These are phyloP conservation scores for Heliconius melpomene DNA, from an alignment of 1,140 invertebrate species.

Conservation along the genomic window DNA sequence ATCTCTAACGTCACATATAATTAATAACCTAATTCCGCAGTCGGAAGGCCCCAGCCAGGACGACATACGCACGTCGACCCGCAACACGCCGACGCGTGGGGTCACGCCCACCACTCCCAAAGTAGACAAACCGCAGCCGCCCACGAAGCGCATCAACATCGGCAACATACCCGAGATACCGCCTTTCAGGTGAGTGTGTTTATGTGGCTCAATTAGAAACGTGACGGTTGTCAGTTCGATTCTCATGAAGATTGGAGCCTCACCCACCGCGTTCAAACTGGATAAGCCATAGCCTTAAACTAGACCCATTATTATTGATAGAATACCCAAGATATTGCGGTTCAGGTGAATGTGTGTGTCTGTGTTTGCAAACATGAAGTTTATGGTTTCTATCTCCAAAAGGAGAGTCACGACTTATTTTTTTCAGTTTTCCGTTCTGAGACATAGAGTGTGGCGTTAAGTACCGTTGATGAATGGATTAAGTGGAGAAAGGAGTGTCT, in stretches of 20 bases:
- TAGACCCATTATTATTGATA: too few relatives aligned
- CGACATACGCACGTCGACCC: conserved; percentile 48
- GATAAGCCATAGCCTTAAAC: too few relatives aligned
- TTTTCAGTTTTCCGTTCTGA: too few relatives aligned
- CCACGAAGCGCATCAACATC: conserved; percentile 61
- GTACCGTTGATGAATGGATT: background rate
- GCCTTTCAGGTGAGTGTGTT: conserved; percentile 65
- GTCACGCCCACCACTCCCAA: conserved; percentile 59
- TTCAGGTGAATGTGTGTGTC: background rate
- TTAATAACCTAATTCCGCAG: conserved; percentile 28
- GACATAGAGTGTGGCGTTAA: too few relatives aligned
- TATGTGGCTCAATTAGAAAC: too few relatives aligned
- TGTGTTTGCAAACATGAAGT: background rate
- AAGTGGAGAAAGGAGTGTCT: background rate
- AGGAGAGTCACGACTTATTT: too few relatives aligned
- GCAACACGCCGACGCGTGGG: conserved; percentile 34
- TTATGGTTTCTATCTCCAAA: too few relatives aligned
- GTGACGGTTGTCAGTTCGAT: too few relatives aligned
- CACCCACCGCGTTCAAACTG: too few relatives aligned
- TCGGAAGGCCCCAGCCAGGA: conserved; percentile 63
- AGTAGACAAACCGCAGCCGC: conserved; percentile 39
- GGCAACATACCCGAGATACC: conserved; percentile 75
- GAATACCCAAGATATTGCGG: too few relatives aligned
- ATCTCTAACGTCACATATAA: background rate
- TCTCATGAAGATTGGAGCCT: too few relatives aligned